phyloP scores from a whole-genome alignment of 2,888 invertebrate species.

The Thumatha senex region DNA sequence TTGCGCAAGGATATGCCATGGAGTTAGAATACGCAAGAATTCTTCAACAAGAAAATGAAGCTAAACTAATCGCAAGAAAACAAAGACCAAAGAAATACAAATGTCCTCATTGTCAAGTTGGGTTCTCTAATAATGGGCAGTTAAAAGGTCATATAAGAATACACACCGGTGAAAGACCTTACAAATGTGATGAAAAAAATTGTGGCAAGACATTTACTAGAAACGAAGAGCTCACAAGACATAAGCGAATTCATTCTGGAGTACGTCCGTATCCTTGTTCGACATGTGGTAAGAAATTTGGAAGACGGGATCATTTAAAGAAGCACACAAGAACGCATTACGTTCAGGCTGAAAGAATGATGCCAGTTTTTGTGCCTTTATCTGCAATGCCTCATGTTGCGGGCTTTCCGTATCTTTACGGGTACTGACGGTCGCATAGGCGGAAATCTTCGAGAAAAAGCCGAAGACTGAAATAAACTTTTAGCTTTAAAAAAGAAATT shows the following conservation, averaged over 20 bases:
- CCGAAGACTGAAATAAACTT: constrained; percentile 7
- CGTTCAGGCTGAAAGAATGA: constrained; percentile 84
- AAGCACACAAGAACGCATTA: constrained; percentile 95
- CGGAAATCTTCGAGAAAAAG: constrained; percentile 14
- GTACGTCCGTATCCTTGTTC: constrained; percentile 93
- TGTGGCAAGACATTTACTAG: constrained; percentile 96
- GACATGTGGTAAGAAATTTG: constrained; percentile 96
- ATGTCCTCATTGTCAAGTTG: constrained; percentile 94
- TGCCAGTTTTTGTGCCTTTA: constrained; percentile 84
- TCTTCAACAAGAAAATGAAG: constrained; percentile 87
- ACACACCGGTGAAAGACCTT: constrained; percentile 95
- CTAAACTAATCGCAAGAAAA: constrained; percentile 87
- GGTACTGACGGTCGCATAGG: constrained; percentile 63
- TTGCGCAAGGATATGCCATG: constrained; percentile 84
- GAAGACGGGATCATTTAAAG: constrained; percentile 96
- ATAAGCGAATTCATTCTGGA: constrained; percentile 95
- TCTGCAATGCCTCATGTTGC: constrained; percentile 74
- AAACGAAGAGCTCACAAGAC: constrained; percentile 96
- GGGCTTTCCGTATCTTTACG: constrained; percentile 80
- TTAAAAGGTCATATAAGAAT: constrained; percentile 95
- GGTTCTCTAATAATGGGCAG: constrained; percentile 97
- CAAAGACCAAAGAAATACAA: constrained; percentile 95
- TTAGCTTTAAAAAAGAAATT: neutral
- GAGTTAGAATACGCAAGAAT: constrained; percentile 88
- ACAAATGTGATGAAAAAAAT: constrained; percentile 91